Evolutionary conservation across 2,113 vertebrate genomes (phyloP), one percentile per base, ranked within the genome.

Genomic region (Nettapus auritus): DNA sequence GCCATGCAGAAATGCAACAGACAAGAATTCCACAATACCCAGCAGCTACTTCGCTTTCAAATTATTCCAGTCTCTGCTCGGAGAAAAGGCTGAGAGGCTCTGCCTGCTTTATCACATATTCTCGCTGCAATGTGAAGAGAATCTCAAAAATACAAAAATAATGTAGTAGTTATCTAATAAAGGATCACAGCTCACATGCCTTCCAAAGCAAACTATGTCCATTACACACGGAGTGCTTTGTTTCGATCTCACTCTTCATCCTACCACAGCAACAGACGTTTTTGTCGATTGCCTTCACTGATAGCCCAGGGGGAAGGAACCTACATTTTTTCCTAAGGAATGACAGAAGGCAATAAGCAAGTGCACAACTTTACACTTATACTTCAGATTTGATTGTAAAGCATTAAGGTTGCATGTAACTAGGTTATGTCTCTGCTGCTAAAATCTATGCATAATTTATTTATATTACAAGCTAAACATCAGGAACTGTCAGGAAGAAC

Each of bases 391-490:
- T 86, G 84, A 90, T n/a, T 95, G 96, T 86, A 93, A 95, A 95
- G 95, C 94, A 93, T 94, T 94, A 95, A 89, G 89, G 86, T 78
- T 88, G 93, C 75, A 80, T 93, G 95, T 91, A 97, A 97, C 75
- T 92, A 95, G 95, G 96, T 93, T 93, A 97, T 67, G 89, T 94
- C 90, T 97, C 95, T 83, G 88, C 96, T 92, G 89, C 95, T 97
- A 94, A 94, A 98, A 96, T 84, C 83, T 86, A 88, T 95, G 96
- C 96, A 96, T 97, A 96, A 97, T 97, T 97, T 96, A 97, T 88
- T 90, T 95, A 93, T 93, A 95, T 95, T 97, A 95, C 94, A 93
- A 97, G 90, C 93, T 93, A 95, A 95, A 97, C 97, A 95, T 94
- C 96, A 95, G 94, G 92, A 96, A 94, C 88, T 94, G 94, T 95